A percentile compares a stretch with the other conserved stretches of the same genome.
Evolutionary conservation across 1,140 invertebrate genomes (phyloP).

Genomic region (Mycetomoellerius zeteki): DNA sequence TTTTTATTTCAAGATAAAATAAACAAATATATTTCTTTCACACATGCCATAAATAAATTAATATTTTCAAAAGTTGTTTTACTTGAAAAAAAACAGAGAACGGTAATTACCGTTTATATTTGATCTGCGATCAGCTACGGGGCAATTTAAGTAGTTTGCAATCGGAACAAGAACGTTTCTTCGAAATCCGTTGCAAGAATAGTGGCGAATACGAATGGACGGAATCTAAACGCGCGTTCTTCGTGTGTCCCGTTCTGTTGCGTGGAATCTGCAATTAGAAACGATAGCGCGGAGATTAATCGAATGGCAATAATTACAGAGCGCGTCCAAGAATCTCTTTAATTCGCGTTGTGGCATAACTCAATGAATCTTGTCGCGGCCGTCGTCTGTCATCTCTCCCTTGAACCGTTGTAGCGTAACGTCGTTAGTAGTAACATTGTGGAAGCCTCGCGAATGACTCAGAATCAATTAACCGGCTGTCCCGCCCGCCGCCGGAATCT

Average conservation of each 20-base stretch:
- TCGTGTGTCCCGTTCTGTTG: constrained; percentile 19
- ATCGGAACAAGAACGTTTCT: neutral
- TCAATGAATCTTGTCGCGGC: constrained; percentile 64
- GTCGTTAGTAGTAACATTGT: constrained; percentile 20
- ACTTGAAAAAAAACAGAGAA: neutral
- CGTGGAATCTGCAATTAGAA: constrained; percentile 45
- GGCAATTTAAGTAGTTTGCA: neutral
- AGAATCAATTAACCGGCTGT: constrained; percentile 46
- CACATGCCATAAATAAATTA: no score
- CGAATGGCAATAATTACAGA: constrained; percentile 68
- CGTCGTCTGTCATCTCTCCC: constrained; percentile 65
- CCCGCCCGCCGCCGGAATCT: constrained; percentile 23
- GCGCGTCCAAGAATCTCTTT: constrained; percentile 61
- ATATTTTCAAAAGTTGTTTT: neutral
- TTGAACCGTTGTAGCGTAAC: neutral
- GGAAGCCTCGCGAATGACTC: constrained; percentile 27
- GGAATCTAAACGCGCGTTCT: constrained; percentile 24
- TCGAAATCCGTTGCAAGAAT: neutral
- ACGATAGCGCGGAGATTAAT: constrained; percentile 63
- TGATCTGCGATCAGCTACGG: neutral
- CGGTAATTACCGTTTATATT: neutral
- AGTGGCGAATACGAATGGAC: neutral
- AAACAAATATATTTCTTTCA: neutral
- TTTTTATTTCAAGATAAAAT: neutral
- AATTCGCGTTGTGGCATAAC: constrained; percentile 54